These are phyloP conservation scores for Actias luna DNA, from an alignment of 2,888 invertebrate genomes.

Conservation along the genomic window DNA sequence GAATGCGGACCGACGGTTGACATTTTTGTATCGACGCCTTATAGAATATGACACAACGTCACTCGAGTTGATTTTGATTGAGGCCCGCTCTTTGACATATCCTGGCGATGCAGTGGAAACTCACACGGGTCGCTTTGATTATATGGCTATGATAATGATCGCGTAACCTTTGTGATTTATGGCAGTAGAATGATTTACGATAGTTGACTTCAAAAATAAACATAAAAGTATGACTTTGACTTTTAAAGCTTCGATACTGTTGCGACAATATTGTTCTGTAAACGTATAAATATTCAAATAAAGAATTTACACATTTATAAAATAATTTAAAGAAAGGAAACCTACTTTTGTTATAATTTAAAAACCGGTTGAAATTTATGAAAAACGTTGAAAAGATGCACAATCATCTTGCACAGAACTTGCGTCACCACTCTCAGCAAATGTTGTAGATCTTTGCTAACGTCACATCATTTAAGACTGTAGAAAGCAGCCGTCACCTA, in stretches of 20 bases:
- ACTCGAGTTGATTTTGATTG: constrained; percentile 24
- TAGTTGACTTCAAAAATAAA: neutral
- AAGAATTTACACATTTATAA: too few species aligned
- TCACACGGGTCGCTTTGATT: constrained; percentile 3
- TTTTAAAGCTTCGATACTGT: too few species aligned
- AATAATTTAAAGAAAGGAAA: too few species aligned
- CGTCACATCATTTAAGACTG: neutral
- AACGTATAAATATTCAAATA: neutral
- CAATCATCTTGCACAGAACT: too few species aligned
- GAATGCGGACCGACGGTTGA: constrained; percentile 26
- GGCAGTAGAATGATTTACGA: constrained; percentile 8
- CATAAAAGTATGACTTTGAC: neutral
- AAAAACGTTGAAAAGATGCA: too few species aligned
- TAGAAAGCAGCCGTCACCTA: neutral
- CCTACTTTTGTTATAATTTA: too few species aligned
- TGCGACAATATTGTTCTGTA: neutral
- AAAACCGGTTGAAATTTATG: too few species aligned
- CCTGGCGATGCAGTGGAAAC: neutral
- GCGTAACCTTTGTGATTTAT: constrained; percentile 9
- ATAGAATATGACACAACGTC: constrained; percentile 23
- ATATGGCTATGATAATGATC: neutral
- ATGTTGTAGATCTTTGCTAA: too few species aligned
- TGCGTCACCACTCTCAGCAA: too few species aligned
- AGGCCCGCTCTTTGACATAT: constrained; percentile 17
- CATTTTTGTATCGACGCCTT: constrained; percentile 31